These are phyloP conservation scores for Trypoxylon attenuatum DNA, from an alignment of 2,888 invertebrate genomes.

Conservation along the genomic window DNA sequence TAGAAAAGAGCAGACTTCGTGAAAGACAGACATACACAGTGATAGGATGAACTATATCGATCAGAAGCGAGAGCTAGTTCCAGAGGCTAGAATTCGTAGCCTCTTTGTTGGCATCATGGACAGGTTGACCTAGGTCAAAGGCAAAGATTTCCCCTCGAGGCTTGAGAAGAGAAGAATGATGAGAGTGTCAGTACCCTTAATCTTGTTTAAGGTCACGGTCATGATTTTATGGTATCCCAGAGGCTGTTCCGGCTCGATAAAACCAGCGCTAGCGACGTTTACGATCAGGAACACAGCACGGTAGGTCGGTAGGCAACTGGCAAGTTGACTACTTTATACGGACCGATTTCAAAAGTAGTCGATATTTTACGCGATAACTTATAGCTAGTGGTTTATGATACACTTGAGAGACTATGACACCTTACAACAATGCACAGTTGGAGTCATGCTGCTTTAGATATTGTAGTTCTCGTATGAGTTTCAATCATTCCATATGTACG, in stretches of 20 bases:
- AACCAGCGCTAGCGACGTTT: constrained; percentile 28
- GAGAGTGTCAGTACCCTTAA: constrained; percentile 32
- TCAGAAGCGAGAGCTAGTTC: neutral
- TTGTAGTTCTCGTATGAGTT: too few relatives aligned
- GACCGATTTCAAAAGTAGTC: neutral
- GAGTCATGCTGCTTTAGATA: too few relatives aligned
- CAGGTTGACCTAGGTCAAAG: constrained; percentile 45
- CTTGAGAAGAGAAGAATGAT: constrained; percentile 15
- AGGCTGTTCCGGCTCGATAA: constrained; percentile 33
- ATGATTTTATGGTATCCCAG: constrained; percentile 44
- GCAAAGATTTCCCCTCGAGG: constrained; percentile 5
- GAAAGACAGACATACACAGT: too few relatives aligned
- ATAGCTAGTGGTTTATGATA: too few relatives aligned
- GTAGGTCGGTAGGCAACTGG: neutral
- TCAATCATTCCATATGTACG: too few relatives aligned
- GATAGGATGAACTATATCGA: too few relatives aligned
- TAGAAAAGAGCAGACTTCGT: too few relatives aligned
- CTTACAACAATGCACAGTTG: too few relatives aligned
- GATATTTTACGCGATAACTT: neutral
- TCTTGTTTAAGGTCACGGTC: constrained; percentile 46
- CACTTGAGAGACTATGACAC: too few relatives aligned
- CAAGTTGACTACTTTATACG: neutral
- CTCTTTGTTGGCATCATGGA: neutral
- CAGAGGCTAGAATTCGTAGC: neutral
- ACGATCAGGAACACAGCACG: constrained; percentile 32